Base-by-base conservation (phyloP, 2,113 vertebrate species). In the Euleptes europaea region DNA sequence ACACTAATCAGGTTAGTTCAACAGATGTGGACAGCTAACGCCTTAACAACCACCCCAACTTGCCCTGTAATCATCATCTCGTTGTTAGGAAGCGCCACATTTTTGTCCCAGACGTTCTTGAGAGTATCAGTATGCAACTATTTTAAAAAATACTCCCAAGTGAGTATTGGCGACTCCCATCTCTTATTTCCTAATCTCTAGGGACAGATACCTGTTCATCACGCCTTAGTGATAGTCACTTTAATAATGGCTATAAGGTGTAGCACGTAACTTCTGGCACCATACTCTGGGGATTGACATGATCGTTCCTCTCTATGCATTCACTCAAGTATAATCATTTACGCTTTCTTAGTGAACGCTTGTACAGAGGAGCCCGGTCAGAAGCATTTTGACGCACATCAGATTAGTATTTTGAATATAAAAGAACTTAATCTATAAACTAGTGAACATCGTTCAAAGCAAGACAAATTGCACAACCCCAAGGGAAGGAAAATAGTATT, bases 331-430 rank as follows among this genome's bases (percentile, higher is more conserved):
- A 74, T 51, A 73, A 47, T 60, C 63, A 44, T 83, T 74, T 65
- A 65, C 35, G 71, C 42, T 66, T 73, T 9, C 71, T 75, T 75
- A 44, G 15, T 65, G 69, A 73, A 82, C 51, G 73, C 10, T 65
- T 33, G 13, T 38, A 49, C 4, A 35, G 71, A 47, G 65, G 13
- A 65, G 33, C 44, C 35, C 10, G 65, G 9, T 75, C 57, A 83
- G 42, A 66, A 83, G n/a, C 35, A 74, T 47, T 75, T 75, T 63
- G 65, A 66, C n/a, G 28, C n/a, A 35, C 28, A 65, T 65, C 21
- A 83, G 44, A 3, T 74, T 47, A 47, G 42, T 83, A 42, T 75
- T 75, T 75, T 44, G 71, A 83, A 83, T 75, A 74, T 74, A 60
- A 33, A 74, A 33, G 63, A 9, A 51, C 19, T 74, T 14, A 47